Conservation (phyloP, 2,113 vertebrate species). For the Bubo bubo region DNA sequence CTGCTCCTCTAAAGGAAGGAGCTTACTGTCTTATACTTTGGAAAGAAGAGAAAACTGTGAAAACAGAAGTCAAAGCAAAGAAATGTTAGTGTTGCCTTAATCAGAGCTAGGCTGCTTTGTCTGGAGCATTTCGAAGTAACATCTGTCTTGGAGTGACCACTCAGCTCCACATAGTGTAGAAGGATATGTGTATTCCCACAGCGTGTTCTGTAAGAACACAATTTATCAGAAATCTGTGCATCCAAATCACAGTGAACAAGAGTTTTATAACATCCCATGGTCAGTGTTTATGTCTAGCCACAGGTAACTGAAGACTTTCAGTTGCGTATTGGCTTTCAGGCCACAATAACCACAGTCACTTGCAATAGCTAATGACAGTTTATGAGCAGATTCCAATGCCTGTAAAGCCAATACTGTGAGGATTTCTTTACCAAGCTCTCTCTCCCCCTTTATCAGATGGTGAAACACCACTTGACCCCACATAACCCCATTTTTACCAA, state of each 20-base stretch:
- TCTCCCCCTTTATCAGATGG: background rate
- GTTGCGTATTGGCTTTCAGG: background rate
- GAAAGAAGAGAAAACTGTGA: background rate
- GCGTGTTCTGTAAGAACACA: background rate
- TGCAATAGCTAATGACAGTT: background rate
- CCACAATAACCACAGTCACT: background rate
- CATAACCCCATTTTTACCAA: background rate
- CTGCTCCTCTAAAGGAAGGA: background rate
- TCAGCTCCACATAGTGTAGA: background rate
- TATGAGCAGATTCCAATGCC: background rate
- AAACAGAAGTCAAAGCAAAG: background rate
- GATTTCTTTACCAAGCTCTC: background rate
- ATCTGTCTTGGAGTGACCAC: background rate
- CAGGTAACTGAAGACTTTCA: background rate
- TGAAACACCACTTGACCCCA: background rate
- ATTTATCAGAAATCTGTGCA: background rate
- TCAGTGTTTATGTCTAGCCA: background rate
- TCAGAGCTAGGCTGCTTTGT: background rate
- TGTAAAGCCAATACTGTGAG: background rate
- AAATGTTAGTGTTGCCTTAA: background rate
- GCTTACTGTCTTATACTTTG: background rate
- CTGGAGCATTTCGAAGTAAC: background rate
- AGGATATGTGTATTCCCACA: accelerated
- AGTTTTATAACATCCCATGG: accelerated
- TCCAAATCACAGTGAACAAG: background rate